These are phyloP conservation scores for Catagonus wagneri DNA, from an alignment of 2,113 vertebrate genomes.

Conservation along the genomic window DNA sequence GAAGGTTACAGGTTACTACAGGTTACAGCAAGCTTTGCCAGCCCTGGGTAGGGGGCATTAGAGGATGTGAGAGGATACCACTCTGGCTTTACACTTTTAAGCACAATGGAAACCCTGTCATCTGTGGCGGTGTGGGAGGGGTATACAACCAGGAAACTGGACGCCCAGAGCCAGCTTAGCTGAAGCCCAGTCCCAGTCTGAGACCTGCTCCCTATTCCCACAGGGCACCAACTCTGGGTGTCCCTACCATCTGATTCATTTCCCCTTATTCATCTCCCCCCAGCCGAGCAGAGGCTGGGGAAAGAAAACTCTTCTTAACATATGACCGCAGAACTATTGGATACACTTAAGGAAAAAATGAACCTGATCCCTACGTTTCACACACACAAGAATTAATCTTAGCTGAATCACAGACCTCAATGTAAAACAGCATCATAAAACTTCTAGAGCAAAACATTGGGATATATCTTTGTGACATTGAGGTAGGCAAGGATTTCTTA, in stretches of 20 bases:
- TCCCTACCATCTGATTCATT: not conserved
- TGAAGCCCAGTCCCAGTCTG: not conserved
- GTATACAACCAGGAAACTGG: not conserved
- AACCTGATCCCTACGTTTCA: not conserved
- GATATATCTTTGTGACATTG: not conserved
- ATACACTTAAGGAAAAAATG: not conserved
- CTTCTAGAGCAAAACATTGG: not conserved
- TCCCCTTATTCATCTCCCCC: not conserved
- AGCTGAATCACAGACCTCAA: slow-evolving; percentile 12
- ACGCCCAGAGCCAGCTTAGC: not conserved
- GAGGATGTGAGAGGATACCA: fast-evolving
- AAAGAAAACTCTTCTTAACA: slow-evolving; percentile 15
- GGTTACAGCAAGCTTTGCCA: not conserved
- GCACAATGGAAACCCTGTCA: not conserved
- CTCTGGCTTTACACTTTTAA: not conserved
- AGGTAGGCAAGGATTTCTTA: not conserved
- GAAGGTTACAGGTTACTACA: no score
- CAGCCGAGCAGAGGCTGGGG: not conserved
- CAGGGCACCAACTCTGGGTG: fast-evolving
- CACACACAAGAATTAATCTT: not conserved
- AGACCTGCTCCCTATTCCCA: not conserved
- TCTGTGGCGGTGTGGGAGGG: not conserved
- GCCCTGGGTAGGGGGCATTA: not conserved
- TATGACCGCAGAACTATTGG: not conserved
- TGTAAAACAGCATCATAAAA: not conserved